phyloP scores from a whole-genome alignment of 2,113 vertebrate genomes.

The Crypturellus undulatus region DNA sequence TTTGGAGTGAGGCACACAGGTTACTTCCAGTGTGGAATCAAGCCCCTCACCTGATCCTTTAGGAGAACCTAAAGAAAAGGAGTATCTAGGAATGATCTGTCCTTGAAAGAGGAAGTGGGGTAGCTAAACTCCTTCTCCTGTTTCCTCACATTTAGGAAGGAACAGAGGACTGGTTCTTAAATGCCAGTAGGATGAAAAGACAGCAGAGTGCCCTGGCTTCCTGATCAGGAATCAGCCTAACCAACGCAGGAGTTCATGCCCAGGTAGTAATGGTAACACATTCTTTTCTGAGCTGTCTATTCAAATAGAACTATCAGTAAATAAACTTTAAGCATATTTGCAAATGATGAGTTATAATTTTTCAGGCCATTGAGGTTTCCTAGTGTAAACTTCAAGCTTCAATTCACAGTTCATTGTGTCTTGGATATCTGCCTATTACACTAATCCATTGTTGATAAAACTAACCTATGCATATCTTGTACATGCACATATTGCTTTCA shows the following conservation, averaged over 20 bases:
- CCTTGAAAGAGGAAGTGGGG: not conserved
- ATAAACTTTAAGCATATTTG: not conserved
- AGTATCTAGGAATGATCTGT: not conserved
- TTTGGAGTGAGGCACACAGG: not conserved
- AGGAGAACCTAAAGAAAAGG: not conserved
- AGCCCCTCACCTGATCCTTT: not conserved
- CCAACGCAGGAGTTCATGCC: not conserved
- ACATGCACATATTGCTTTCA: not conserved
- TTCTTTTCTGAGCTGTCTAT: not conserved
- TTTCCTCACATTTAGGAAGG: not conserved
- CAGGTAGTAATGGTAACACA: not conserved
- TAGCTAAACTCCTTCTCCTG: not conserved
- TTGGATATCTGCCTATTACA: not conserved
- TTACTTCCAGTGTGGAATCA: not conserved
- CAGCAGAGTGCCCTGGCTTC: not conserved
- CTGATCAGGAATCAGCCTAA: not conserved
- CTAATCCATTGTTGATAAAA: not conserved
- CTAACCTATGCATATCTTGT: not conserved
- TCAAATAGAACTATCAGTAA: not conserved
- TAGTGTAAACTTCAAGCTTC: not conserved
- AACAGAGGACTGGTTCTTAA: not conserved
- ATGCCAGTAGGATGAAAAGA: not conserved
- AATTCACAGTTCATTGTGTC: not conserved
- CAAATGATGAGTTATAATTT: not conserved
- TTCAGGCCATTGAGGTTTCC: not conserved